Percentiles rank a stretch among this genome's conserved stretches.
phyloP scores from a whole-genome alignment of 2,797 vertebrate genomes.

The Coregonus ussuriensis region DNA sequence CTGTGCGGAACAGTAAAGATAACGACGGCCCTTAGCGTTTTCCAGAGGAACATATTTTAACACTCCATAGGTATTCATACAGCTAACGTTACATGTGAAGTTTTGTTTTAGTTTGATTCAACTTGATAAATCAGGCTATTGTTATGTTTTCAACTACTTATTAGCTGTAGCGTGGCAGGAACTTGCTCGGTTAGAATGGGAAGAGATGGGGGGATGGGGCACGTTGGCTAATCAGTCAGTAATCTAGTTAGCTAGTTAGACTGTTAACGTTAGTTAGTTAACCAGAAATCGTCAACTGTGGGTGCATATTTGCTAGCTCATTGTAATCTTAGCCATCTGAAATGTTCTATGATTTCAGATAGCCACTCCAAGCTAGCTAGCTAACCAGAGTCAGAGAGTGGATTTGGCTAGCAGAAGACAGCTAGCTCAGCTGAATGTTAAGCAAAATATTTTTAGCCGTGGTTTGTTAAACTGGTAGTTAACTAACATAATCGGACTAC shows the following conservation, averaged over 20 bases:
- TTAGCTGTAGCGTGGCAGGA: neutral
- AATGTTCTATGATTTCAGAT: neutral
- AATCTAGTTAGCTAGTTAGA: too few relatives aligned
- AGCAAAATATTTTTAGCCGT: neutral
- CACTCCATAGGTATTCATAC: constrained; percentile 4
- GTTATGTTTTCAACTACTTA: neutral
- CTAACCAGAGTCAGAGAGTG: neutral
- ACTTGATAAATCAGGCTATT: neutral
- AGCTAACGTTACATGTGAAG: neutral
- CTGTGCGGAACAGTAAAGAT: neutral
- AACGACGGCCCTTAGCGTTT: constrained; percentile 9
- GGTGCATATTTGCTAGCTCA: neutral
- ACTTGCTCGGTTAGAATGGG: neutral
- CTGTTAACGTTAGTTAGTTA: neutral
- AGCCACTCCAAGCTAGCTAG: neutral
- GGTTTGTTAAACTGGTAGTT: neutral
- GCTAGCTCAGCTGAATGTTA: neutral
- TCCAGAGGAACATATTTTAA: neutral
- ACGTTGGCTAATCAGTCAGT: neutral
- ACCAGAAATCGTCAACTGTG: neutral
- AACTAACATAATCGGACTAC: neutral
- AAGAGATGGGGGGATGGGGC: neutral
- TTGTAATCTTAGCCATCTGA: neutral
- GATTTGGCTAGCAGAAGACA: neutral
- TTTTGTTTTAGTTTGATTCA: neutral